Evolutionary conservation across 2,797 vertebrate genomes (phyloP), one percentile per base, ranked within the genome.

Genomic region (Tarsius wallacei): DNA sequence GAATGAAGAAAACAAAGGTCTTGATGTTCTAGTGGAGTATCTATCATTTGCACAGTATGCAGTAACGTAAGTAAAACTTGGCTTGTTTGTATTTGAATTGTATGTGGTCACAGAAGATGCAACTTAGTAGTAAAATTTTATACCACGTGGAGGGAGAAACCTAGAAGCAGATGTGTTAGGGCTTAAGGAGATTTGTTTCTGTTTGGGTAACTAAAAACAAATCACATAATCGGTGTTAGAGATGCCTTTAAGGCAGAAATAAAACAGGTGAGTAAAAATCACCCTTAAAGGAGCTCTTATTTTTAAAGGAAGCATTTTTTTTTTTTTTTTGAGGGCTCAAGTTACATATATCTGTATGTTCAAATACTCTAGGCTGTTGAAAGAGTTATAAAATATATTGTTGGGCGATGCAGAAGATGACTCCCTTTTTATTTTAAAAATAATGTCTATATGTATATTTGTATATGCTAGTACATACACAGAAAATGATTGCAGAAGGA

Each of bases 1-100:
- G 95, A 99, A 99, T 10, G 99, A 99, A 96, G 99, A 99, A 96
- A 99, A 99, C 97, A 99, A 99, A 98, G 99, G 99, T 64, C 99
- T 99, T 81, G 99, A 99, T 77, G 99, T 99, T 5, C 98, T 99
- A 90, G 99, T 99, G 90, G 99, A 99, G 86, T 99, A 99, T 97
- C 98, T 99, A 71, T 99, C 99, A 0, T 99, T 99, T 49, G 99
- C 99, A 19, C 99, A 99, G 97, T 99, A 99, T 0, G 99, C 99
- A 1, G 99, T 99, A 98, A 99, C 99, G 99, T 99, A 98, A 99
- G 99, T 99, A 98, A 80, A 97, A 33, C 66, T 0, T 49, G 16
- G 19, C 94, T 36, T 5, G 26, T 49, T 21, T 88, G 73, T 71
- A 49, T 82, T 19, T 80, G 71, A 57, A 51, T 93, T 90, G 89